Conservation (phyloP, 2,797 vertebrate genomes). For the Scyliorhinus canicula region DNA sequence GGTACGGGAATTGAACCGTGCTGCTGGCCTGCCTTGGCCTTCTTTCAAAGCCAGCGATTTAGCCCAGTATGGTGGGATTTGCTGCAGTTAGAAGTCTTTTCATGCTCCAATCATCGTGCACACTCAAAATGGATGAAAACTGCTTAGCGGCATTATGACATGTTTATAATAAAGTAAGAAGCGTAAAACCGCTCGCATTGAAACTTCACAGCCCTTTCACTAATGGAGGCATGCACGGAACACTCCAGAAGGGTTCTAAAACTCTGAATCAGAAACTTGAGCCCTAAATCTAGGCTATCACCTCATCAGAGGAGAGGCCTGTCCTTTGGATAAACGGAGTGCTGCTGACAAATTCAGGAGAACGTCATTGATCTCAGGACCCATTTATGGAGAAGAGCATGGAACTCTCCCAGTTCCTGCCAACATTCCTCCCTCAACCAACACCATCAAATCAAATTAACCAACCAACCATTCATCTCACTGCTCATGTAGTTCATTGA, state of each 20-base stretch:
- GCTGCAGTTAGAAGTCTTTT: neutral
- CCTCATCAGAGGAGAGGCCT: neutral
- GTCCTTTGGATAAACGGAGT: neutral
- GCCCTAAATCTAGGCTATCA: neutral
- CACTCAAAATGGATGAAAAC: neutral
- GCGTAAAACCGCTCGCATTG: neutral
- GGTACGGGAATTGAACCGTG: too few relatives aligned
- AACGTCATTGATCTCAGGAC: neutral
- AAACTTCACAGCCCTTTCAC: neutral
- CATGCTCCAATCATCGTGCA: neutral
- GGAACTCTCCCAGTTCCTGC: neutral
- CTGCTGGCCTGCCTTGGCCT: too few relatives aligned
- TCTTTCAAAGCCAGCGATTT: too few relatives aligned
- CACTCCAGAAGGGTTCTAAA: neutral
- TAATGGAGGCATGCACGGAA: neutral
- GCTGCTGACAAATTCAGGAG: neutral
- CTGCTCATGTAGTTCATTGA: neutral
- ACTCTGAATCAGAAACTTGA: neutral
- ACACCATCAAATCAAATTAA: neutral
- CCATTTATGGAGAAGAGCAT: neutral
- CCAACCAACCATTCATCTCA: neutral
- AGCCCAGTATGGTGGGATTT: neutral
- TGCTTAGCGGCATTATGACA: neutral
- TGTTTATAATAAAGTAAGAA: neutral
- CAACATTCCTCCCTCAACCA: neutral